Base-by-base conservation (phyloP, 2,888 invertebrate genomes). In the Kuschelorhynchus macadamiae region DNA sequence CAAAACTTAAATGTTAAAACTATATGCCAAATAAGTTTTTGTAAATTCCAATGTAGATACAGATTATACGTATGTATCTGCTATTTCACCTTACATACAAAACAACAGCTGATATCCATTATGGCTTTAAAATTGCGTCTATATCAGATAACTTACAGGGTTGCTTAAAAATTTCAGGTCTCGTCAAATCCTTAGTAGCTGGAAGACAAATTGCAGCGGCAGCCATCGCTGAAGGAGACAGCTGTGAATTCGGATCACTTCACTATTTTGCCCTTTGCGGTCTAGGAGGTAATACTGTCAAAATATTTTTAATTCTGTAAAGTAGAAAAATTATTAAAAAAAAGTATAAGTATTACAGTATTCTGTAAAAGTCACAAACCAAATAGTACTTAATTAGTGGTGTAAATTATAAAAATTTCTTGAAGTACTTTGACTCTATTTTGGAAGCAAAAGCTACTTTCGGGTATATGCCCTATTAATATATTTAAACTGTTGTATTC, bases 221-320 rank as follows among this genome's bases (percentile, higher is more conserved):
- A n/a, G 73, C 75, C 5, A 57, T 78, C 9, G 75, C 70, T 11
- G 76, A 76, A 67, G 81, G 81, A 33, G 78, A 81, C 72, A 81
- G 81, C 62, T 95, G 95, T 83, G 96, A 95, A 84, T 97, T 96
- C 85, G 98, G 95, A 50, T 96, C 96, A 0, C 83, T 87, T 70
- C 92, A 96, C 78, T 98, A 95, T 85, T 99, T 95, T 85, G 89
- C 91, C 42, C 88, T 97, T 44, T 98, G 98, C 85, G 71, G 72
- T 14, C 56, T 72, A 42, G 68, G 68, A 67, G 72, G 70, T 68
- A 65, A 60, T 17, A 18, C 46, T 33, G 32, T 16, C 32, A 42
- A 44, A 32, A 41, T n/a, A n/a, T n/a, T 25, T 55, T 39, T 39
- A 41, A 30, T 46, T 46, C 2, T 8, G 17, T 42, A 7, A 25